Conservation (phyloP, 2,888 invertebrate genomes). For the Drosophila macrospina region DNA sequence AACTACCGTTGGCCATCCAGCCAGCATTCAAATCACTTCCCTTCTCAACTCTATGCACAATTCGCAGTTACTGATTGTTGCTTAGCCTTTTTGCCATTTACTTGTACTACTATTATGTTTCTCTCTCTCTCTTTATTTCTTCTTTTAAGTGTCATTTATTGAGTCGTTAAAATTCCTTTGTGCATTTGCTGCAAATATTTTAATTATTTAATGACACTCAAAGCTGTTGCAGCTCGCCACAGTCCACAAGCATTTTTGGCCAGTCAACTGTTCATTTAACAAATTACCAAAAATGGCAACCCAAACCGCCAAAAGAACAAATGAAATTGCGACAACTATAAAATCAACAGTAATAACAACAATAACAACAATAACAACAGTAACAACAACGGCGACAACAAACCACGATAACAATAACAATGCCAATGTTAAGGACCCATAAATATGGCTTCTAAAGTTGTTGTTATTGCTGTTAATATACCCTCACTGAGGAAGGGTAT, state of each 20-base stretch:
- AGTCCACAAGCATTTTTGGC: slow-evolving; percentile 15
- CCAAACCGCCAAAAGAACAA: slow-evolving; percentile 50
- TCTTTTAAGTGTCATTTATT: slow-evolving; percentile 68
- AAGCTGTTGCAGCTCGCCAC: slow-evolving; percentile 17
- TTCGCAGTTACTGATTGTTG: slow-evolving; percentile 15
- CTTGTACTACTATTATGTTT: slow-evolving; percentile 24
- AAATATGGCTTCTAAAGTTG: slow-evolving; percentile 60
- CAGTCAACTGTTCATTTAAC: slow-evolving; percentile 49
- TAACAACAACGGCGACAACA: slow-evolving; percentile 35
- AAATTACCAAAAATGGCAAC: slow-evolving; percentile 67
- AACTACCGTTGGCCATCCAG: slow-evolving; percentile 40
- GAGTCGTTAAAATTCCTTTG: slow-evolving; percentile 69
- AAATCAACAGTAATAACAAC: slow-evolving; percentile 22
- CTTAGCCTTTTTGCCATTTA: slow-evolving; percentile 16
- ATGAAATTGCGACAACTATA: slow-evolving; percentile 23
- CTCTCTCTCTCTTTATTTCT: slow-evolving; percentile 11
- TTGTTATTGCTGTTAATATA: slow-evolving; percentile 20
- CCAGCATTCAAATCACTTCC: slow-evolving; percentile 69
- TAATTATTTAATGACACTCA: slow-evolving; percentile 61
- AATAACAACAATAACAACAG: slow-evolving; percentile 31
- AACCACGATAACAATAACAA: slow-evolving; percentile 61
- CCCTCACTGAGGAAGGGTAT: not conserved
- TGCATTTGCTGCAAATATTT: slow-evolving; percentile 53
- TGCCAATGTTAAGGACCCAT: slow-evolving; percentile 65
- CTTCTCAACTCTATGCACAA: slow-evolving; percentile 18